Conservation (phyloP, 2,888 invertebrate genomes). For the Mimas tiliae region DNA sequence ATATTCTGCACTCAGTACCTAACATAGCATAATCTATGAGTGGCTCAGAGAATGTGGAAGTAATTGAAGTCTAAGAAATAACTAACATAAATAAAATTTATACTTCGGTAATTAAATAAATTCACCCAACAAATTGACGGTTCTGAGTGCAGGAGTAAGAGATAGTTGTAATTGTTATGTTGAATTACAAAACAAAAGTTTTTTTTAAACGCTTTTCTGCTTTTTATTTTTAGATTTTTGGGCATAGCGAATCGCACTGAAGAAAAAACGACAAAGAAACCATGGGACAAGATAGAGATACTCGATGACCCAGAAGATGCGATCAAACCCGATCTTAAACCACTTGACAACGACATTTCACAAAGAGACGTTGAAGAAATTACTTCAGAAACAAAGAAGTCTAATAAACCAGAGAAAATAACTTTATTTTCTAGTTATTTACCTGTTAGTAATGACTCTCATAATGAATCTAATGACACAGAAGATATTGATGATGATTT, state of each 20-base stretch:
- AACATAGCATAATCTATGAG: no score
- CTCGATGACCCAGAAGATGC: constrained; percentile 55
- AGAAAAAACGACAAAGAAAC: constrained; percentile 43
- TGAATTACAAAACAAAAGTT: no score
- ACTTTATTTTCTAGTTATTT: constrained; percentile 62
- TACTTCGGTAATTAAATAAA: no score
- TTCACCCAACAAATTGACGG: no score
- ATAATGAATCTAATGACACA: constrained; percentile 38
- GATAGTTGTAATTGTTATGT: no score
- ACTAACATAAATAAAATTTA: no score
- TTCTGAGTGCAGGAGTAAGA: no score
- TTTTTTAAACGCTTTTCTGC: no score
- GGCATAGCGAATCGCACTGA: constrained; percentile 46
- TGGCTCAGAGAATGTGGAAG: no score
- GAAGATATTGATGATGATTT: constrained; percentile 47
- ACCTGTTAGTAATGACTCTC: constrained; percentile 44
- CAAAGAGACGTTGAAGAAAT: constrained; percentile 70
- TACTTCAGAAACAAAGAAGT: constrained; percentile 54
- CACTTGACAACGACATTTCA: constrained; percentile 59
- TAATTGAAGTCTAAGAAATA: no score
- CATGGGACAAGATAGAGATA: constrained; percentile 59
- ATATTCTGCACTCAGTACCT: no score
- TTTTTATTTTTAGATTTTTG: constrained; percentile 60
- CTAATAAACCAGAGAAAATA: constrained; percentile 71
- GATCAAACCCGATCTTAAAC: constrained; percentile 47